Conservation (phyloP, 2,113 vertebrate genomes). For the Natator depressus region DNA sequence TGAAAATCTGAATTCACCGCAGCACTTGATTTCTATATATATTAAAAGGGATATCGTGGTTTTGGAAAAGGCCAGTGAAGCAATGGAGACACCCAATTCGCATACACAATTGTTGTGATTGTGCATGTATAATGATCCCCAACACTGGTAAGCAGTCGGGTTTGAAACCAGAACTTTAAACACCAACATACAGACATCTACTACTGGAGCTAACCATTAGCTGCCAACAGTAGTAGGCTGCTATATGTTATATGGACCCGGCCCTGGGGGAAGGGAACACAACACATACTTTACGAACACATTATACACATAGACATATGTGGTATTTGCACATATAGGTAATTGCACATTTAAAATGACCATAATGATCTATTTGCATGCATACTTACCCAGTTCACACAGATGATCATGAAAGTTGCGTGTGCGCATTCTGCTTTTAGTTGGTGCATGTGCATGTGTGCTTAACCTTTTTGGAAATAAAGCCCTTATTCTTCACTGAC, state of each 20-base stretch:
- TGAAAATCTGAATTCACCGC: background rate
- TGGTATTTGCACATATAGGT: background rate
- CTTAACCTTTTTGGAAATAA: fast-evolving
- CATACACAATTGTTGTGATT: background rate
- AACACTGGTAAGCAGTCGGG: background rate
- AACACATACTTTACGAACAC: background rate
- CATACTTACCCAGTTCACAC: background rate
- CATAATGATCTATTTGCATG: background rate
- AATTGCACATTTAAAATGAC: fast-evolving
- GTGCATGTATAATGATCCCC: background rate
- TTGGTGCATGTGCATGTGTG: fast-evolving
- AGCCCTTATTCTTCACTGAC: background rate
- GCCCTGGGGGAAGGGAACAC: background rate
- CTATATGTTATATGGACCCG: fast-evolving
- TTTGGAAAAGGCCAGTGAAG: background rate
- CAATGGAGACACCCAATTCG: background rate
- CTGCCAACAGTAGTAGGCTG: fast-evolving
- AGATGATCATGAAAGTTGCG: fast-evolving
- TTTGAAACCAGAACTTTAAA: background rate
- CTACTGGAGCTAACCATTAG: background rate
- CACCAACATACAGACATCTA: background rate
- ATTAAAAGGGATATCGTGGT: background rate
- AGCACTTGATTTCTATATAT: constrained; percentile 2
- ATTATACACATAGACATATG: background rate
- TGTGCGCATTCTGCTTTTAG: background rate